Evolutionary conservation across 2,888 invertebrate genomes (phyloP).

Genomic region (Athalia cordata): DNA sequence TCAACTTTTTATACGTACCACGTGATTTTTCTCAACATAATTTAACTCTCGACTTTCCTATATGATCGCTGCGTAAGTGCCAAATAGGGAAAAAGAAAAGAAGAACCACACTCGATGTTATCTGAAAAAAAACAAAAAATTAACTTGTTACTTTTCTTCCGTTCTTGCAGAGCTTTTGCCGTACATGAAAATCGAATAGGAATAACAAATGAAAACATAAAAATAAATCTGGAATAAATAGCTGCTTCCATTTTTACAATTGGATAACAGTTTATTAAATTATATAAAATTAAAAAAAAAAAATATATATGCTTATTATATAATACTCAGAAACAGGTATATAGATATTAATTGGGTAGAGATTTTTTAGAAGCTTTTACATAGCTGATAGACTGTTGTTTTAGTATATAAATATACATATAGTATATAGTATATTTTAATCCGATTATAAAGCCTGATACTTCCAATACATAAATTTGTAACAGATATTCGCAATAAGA

Average conservation of each 20-base stretch:
- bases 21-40: neutral
- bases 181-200: no score
- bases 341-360: neutral
- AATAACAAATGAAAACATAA: no score
- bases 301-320: constrained; percentile 12
- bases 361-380: constrained; percentile 12
- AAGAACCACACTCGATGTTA: no score
- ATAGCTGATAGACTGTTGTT: constrained; percentile 7
- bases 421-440: neutral
- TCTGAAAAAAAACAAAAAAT: no score
- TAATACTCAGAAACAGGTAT: neutral
- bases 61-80: no score
- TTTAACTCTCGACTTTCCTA: no score
- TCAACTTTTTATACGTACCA: neutral
- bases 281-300: neutral
- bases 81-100: no score
- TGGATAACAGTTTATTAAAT: neutral
- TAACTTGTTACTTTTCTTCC: no score
- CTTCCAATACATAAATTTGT: constrained; percentile 8
- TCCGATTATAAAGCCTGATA: neutral
- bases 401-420: neutral
- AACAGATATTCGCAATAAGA: neutral
- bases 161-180: no score
- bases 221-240: no score
- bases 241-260: no score